A percentile compares a stretch with the other conserved stretches of the same genome.
These are phyloP conservation scores for Crepidodera aurea DNA, from an alignment of 2,888 invertebrate species.

Conservation along the genomic window DNA sequence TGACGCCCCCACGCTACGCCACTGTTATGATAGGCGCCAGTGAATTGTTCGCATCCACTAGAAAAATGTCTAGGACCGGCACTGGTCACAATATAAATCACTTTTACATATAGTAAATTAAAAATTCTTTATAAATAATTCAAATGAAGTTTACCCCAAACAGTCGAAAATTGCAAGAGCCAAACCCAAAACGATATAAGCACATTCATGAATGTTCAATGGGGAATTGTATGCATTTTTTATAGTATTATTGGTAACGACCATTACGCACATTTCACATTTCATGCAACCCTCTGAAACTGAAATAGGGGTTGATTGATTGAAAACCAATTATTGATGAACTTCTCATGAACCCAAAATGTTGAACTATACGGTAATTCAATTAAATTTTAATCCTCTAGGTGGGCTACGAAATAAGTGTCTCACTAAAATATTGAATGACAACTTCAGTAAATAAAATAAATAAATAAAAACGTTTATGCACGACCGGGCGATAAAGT, in stretches of 20 bases:
- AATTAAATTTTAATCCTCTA: no score
- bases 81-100: no score
- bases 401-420: no score
- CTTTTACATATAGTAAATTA: no score
- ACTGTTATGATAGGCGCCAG: no score
- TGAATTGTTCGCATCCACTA: no score
- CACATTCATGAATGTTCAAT: constrained; percentile 49
- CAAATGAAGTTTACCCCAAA: constrained; percentile 23
- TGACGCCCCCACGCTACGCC: no score
- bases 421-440: no score
- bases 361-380: neutral
- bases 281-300: constrained; percentile 34
- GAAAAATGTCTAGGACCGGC: no score
- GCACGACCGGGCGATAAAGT: no score
- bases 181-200: constrained; percentile 49
- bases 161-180: constrained; percentile 47
- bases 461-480: no score
- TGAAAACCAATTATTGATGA: constrained; percentile 34
- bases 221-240: constrained; percentile 50
- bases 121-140: neutral
- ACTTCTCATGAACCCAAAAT: neutral
- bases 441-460: no score
- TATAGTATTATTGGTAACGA: constrained; percentile 51
- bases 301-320: constrained; percentile 37
- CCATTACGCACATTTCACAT: constrained; percentile 40